phyloP scores from a whole-genome alignment of 2,797 vertebrate species.

The Galago senegalensis region DNA sequence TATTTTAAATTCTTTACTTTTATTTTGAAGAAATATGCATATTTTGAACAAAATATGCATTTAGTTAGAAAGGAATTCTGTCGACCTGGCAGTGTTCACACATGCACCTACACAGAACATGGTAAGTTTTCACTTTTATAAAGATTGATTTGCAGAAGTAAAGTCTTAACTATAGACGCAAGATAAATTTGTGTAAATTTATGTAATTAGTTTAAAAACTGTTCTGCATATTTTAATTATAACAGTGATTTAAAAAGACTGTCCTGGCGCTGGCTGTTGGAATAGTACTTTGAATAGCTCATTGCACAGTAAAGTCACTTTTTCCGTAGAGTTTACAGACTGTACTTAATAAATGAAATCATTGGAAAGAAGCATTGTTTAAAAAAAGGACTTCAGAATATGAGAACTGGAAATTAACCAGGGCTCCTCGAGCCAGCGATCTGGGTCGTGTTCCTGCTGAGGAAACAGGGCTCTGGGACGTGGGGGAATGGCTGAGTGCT shows the following conservation, averaged over 20 bases:
- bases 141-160: neutral
- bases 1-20: slow-evolving; percentile 6
- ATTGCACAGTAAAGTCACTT: neutral
- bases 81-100: neutral
- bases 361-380: neutral
- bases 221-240: neutral
- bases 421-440: neutral
- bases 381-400: neutral
- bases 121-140: neutral
- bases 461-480: neutral
- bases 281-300: neutral
- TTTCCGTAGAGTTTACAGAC: neutral
- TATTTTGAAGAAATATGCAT: slow-evolving; percentile 47
- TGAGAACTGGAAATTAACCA: neutral
- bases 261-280: no score
- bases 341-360: neutral
- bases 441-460: neutral
- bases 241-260: neutral
- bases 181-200: neutral
- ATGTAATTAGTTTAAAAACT: neutral
- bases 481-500: neutral
- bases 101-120: rapidly evolving
- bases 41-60: neutral
- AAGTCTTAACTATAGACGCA: neutral
- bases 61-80: neutral